Evolutionary conservation across 2,113 vertebrate genomes (phyloP).

Genomic region (Cyanoramphus novaezelandiae): DNA sequence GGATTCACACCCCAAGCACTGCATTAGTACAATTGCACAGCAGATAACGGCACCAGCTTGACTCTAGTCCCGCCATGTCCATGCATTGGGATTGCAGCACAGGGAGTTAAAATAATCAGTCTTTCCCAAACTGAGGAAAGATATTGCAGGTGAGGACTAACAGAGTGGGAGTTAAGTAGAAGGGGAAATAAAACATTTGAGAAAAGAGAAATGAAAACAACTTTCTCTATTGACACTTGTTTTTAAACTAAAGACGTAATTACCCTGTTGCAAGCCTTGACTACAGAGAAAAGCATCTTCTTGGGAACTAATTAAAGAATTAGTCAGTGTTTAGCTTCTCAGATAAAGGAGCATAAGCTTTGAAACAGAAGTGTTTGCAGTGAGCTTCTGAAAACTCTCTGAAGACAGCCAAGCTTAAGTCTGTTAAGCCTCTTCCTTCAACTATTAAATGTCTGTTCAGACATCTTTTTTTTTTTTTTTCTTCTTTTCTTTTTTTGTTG

Average conservation of each 20-base stretch:
- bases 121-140: neutral
- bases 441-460: slow-evolving; percentile 34
- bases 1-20: neutral
- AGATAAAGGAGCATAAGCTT: slow-evolving; percentile 49
- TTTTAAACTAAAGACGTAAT: slow-evolving; percentile 34
- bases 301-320: slow-evolving; percentile 60
- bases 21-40: rapidly evolving
- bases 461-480: neutral
- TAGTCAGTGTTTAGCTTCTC: slow-evolving; percentile 35
- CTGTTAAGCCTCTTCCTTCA: slow-evolving; percentile 41
- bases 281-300: slow-evolving; percentile 8
- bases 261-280: slow-evolving; percentile 15
- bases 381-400: slow-evolving; percentile 52
- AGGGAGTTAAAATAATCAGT: neutral
- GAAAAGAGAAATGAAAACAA: slow-evolving; percentile 21
- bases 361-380: slow-evolving; percentile 38
- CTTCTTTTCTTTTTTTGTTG: neutral
- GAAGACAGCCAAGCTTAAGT: slow-evolving; percentile 31
- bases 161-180: neutral
- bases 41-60: neutral
- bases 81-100: neutral
- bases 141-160: neutral
- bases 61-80: neutral
- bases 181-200: neutral
- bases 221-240: slow-evolving; percentile 28